These are phyloP conservation scores for Streblospio benedicti DNA, from an alignment of 1,140 invertebrate species.

Conservation along the genomic window DNA sequence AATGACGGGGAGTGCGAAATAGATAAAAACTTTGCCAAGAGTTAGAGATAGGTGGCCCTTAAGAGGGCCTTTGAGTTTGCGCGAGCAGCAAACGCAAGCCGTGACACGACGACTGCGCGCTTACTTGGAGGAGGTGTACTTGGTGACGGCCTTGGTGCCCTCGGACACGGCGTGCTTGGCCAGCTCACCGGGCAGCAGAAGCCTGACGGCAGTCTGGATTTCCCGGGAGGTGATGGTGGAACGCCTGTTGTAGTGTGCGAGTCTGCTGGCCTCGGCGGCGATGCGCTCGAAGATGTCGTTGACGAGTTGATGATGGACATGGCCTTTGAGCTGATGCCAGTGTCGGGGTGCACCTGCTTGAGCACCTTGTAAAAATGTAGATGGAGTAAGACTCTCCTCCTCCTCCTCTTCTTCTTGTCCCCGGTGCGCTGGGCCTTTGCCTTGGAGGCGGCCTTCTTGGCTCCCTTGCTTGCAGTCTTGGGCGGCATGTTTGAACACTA, in stretches of 20 bases:
- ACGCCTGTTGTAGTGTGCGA: slow-evolving; percentile 44
- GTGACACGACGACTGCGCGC: neutral
- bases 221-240: slow-evolving; percentile 53
- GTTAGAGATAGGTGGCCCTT: too few species aligned
- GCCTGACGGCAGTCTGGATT: slow-evolving; percentile 56
- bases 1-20: too few species aligned
- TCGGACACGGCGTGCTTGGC: slow-evolving; percentile 55
- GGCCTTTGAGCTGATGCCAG: slow-evolving; percentile 54
- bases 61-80: too few species aligned
- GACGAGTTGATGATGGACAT: slow-evolving; percentile 55
- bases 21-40: too few species aligned
- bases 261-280: slow-evolving; percentile 38
- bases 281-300: slow-evolving; percentile 49
- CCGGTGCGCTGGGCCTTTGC: slow-evolving; percentile 8
- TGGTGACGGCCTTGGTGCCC: slow-evolving; percentile 55
- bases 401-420: slow-evolving; percentile 12
- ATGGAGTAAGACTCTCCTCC: slow-evolving; percentile 58
- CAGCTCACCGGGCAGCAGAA: slow-evolving; percentile 57
- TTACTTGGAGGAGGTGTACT: slow-evolving; percentile 53
- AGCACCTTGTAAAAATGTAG: slow-evolving; percentile 61
- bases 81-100: too few species aligned
- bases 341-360: slow-evolving; percentile 63
- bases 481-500: slow-evolving; percentile 44
- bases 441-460: slow-evolving; percentile 10
- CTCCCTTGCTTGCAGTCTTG: slow-evolving; percentile 9